These are phyloP conservation scores for Rhinatrema bivittatum DNA, from an alignment of 2,797 vertebrate species.

Conservation along the genomic window DNA sequence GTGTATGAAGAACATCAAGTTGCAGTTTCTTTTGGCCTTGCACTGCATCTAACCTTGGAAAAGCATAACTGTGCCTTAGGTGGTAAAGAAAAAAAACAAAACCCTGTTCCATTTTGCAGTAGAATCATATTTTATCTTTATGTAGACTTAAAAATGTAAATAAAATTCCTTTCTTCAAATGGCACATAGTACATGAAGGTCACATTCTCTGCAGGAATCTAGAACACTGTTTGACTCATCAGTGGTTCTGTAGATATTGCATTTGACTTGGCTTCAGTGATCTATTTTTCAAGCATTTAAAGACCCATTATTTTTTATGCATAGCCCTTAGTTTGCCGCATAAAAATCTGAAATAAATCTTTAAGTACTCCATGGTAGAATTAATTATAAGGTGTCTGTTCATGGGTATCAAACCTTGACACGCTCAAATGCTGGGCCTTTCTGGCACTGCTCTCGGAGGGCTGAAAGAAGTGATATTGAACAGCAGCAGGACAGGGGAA, in stretches of 20 bases:
- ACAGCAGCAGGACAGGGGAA: constrained; percentile 20
- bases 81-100: constrained; percentile 31
- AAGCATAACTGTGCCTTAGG: constrained; percentile 33
- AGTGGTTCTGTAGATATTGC: constrained; percentile 48
- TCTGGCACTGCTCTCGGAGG: constrained; percentile 28
- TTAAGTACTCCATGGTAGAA: constrained; percentile 42
- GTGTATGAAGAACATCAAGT: too few relatives aligned
- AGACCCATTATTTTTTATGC: constrained; percentile 48
- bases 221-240: constrained; percentile 53
- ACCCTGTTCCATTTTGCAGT: constrained; percentile 45
- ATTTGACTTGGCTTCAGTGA: constrained; percentile 45
- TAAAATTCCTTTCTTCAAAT: constrained; percentile 57
- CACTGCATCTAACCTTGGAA: constrained; percentile 47
- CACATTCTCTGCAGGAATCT: constrained; percentile 36
- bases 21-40: constrained; percentile 40
- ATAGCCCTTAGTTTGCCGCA: constrained; percentile 46
- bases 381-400: constrained; percentile 50
- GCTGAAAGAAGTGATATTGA: constrained; percentile 14
- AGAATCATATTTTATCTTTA: constrained; percentile 54
- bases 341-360: constrained; percentile 53
- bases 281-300: constrained; percentile 57
- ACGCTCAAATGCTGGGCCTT: constrained; percentile 38
- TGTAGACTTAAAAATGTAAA: constrained; percentile 63
- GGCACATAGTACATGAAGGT: constrained; percentile 54
- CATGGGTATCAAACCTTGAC: constrained; percentile 37